A percentile compares a stretch with the other conserved stretches of the same genome.
Conservation (phyloP, 2,888 invertebrate species). For the Sinhomidia bicolor region DNA sequence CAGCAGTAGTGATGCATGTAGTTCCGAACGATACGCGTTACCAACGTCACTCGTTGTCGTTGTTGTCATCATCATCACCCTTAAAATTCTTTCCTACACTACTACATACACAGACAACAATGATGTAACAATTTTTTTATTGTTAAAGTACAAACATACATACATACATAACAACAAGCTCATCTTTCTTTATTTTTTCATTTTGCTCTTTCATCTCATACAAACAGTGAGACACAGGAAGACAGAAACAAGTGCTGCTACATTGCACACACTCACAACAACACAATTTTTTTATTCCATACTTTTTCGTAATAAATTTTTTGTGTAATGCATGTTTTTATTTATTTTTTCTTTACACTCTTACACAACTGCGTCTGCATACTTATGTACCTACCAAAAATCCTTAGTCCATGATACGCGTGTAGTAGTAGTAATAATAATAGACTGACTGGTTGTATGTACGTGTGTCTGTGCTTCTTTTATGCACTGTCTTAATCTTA, state of each 20-base stretch:
- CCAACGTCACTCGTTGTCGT: background rate
- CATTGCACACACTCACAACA: background rate
- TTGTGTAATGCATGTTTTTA: constrained; percentile 30
- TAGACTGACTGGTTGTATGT: constrained; percentile 44
- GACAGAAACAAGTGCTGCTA: constrained; percentile 10
- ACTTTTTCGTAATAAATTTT: constrained; percentile 33
- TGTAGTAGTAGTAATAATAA: constrained; percentile 6
- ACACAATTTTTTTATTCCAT: background rate
- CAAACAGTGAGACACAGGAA: background rate
- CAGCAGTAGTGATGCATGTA: too few species aligned
- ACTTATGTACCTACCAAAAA: background rate
- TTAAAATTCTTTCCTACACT: too few species aligned
- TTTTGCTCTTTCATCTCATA: background rate
- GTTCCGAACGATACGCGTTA: background rate
- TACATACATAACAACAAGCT: too few species aligned
- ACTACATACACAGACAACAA: background rate
- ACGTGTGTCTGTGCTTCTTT: too few species aligned
- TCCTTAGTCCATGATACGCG: constrained; percentile 15
- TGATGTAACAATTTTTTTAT: constrained; percentile 50
- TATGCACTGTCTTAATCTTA: constrained; percentile 71
- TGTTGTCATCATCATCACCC: too few species aligned
- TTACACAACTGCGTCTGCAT: too few species aligned
- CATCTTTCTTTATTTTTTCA: constrained; percentile 25
- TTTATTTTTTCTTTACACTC: too few species aligned
- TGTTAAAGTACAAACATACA: constrained; percentile 65